Conservation (phyloP, 1,140 invertebrate species). For the Heliconius eleuchia region DNA sequence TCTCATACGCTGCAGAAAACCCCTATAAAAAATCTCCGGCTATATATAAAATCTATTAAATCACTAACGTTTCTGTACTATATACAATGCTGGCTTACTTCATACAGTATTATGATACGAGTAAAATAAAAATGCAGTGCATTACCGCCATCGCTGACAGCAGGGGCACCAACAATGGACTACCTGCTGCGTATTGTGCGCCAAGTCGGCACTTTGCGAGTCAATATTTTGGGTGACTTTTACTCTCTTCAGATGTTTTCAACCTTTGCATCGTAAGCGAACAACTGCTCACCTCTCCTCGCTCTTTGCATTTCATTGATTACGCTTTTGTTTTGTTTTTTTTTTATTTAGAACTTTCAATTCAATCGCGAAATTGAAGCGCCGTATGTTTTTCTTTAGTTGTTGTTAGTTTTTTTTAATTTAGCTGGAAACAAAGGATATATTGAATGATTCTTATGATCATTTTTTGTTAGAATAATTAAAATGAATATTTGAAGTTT, state of each 20-base stretch:
- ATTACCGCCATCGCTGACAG: slow-evolving; percentile 68
- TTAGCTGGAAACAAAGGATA: not conserved
- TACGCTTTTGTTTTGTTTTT: slow-evolving; percentile 58
- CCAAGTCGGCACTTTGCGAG: slow-evolving; percentile 72
- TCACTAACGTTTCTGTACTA: slow-evolving; percentile 14
- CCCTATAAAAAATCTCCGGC: not conserved
- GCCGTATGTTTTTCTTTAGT: slow-evolving; percentile 20
- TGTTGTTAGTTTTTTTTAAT: not conserved
- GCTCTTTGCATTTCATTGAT: slow-evolving; percentile 58
- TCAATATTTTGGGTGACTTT: slow-evolving; percentile 79
- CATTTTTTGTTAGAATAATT: not conserved
- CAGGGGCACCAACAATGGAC: slow-evolving; percentile 65
- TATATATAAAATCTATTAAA: slow-evolving; percentile 16
- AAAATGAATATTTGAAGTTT: not conserved
- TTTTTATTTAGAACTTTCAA: slow-evolving; percentile 52
- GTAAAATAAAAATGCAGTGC: slow-evolving; percentile 70
- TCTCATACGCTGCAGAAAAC: not conserved
- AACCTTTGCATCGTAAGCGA: slow-evolving; percentile 62
- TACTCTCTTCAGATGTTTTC: slow-evolving; percentile 55
- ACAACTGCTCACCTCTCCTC: slow-evolving; percentile 66
- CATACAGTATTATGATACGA: slow-evolving; percentile 54
- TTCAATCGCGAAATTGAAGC: slow-evolving; percentile 53
- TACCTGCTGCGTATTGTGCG: slow-evolving; percentile 73
- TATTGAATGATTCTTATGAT: not conserved
- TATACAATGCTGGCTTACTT: slow-evolving; percentile 49